Evolutionary conservation across 2,888 invertebrate genomes (phyloP).

Genomic region (Allolobophora icterica): DNA sequence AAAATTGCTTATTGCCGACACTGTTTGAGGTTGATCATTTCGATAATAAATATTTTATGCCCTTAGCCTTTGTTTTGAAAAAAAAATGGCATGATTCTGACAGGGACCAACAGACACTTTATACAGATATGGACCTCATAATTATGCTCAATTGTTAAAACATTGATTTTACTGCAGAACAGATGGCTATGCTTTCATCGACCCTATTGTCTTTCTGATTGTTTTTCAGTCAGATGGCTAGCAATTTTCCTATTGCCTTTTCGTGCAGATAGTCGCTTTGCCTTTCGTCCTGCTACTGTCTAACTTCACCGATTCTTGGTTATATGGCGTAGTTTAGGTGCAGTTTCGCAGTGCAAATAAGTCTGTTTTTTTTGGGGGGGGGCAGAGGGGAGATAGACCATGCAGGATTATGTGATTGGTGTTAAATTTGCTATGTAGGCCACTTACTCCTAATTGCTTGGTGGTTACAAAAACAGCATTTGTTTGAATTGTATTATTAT

Average conservation of each 20-base stretch:
- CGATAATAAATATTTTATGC: background rate
- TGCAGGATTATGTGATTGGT: background rate
- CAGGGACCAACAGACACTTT: background rate
- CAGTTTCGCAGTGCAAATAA: background rate
- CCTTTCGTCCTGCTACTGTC: background rate
- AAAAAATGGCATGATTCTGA: background rate
- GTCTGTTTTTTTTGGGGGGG: background rate
- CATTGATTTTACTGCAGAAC: background rate
- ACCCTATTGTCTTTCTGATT: background rate
- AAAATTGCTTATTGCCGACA: background rate
- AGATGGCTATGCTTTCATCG: background rate
- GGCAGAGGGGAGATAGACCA: background rate
- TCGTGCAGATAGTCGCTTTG: background rate
- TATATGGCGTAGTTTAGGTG: background rate
- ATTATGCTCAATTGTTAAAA: background rate
- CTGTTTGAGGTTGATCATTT: background rate
- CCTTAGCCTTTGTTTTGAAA: background rate
- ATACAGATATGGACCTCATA: background rate
- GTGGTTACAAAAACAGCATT: background rate
- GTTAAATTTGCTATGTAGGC: background rate
- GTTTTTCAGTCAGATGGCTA: background rate
- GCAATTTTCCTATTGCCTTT: background rate
- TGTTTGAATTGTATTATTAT: background rate
- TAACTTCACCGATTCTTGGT: background rate
- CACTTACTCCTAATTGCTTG: too few relatives aligned